Base-by-base conservation (phyloP, 2,113 vertebrate genomes). In the Lipotes vexillifer region DNA sequence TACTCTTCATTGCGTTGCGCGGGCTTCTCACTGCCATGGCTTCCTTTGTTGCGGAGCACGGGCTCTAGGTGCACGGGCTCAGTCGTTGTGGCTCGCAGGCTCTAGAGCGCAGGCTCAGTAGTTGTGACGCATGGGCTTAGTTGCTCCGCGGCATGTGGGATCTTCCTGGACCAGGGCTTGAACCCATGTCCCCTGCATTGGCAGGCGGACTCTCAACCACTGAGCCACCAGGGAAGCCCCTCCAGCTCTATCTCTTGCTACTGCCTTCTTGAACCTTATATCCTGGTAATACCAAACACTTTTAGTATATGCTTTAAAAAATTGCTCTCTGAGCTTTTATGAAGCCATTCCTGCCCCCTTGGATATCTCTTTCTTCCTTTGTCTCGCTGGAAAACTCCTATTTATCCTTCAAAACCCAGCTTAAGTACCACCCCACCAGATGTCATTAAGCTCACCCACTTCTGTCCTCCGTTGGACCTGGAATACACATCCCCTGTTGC, bases 351-450 rank as follows among this genome's bases (percentile, higher is more conserved):
- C 65, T 81, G 36, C 21, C 75, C 23, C 49, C 75, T 74, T 49
- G 66, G 49, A 59, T 25, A 46, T 36, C 33, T 57, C 52, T 90
- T 63, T 12, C 57, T 38, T 61, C 87, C 63, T 96, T 55, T 81
- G 25, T 52, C 49, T 84, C 31, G 44, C 57, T 66, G 71, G 71
- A 81, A 81, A 97, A 97, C 93, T 92, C 52, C 78, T 96, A 84
- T 52, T 83, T 77, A 59, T 49, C 33, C 81, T 49, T 94, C 86
- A 77, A 93, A 93, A 81, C 81, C 84, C 71, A 63, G 36, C 31
- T 0, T 46, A 52, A 74, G 18, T 15, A 12, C 61, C 49, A 25
- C 6, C 44, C 55, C 61, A 33, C n/a, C 25, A 8, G 52, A 4
- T 6, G 20, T 61, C 65, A 17, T 3, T 5, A 13, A 18, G 33